phyloP scores from a whole-genome alignment of 2,888 invertebrate species.

The Eupeodes luniger region DNA sequence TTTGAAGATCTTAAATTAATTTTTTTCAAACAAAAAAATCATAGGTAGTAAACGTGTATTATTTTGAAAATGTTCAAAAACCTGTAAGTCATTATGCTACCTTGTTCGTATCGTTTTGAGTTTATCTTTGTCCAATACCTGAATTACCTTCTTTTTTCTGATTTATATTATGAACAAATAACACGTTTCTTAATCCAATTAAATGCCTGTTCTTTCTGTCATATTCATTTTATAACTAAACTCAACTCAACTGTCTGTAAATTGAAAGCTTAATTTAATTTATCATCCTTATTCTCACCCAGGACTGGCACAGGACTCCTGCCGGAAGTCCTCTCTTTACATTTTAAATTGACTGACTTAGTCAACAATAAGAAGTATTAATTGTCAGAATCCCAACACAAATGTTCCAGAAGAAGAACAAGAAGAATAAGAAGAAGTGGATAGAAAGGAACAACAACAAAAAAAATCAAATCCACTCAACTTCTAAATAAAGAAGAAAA shows the following conservation, averaged over 20 bases:
- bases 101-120: too few relatives aligned
- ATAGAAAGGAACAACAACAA: not conserved
- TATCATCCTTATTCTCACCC: constrained; percentile 6
- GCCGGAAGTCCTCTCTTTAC: not conserved
- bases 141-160: not conserved
- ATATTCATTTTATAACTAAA: constrained; percentile 4
- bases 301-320: not conserved
- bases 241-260: constrained; percentile 33
- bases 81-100: too few relatives aligned
- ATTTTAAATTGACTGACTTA: constrained; percentile 32
- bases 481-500: constrained; percentile 52
- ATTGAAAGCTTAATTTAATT: constrained; percentile 36
- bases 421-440: not conserved
- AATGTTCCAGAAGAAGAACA: not conserved
- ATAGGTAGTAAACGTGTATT: too few relatives aligned
- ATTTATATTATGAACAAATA: not conserved
- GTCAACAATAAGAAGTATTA: constrained; percentile 46
- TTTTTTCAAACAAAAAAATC: too few relatives aligned
- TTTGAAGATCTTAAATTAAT: too few relatives aligned
- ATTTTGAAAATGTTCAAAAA: too few relatives aligned
- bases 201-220: not conserved
- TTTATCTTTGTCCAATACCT: not conserved
- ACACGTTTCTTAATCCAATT: constrained; percentile 14
- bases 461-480: constrained; percentile 6
- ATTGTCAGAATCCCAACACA: constrained; percentile 44